A percentile compares a stretch with the other conserved stretches of the same genome.
Evolutionary conservation across 2,888 invertebrate species (phyloP).

Genomic region (Chalcosyrphus nemorum): DNA sequence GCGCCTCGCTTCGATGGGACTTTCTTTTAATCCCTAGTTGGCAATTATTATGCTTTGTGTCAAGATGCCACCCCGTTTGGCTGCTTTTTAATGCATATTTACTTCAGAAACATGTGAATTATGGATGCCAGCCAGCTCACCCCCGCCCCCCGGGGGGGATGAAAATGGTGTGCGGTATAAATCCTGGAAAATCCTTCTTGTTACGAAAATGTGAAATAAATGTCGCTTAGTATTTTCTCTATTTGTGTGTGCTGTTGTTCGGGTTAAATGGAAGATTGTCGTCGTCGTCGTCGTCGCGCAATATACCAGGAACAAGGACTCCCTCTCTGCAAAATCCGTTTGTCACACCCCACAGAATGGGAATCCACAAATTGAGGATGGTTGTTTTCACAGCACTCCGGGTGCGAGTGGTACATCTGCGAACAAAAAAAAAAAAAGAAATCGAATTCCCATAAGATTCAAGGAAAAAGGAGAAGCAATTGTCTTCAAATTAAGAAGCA

Average conservation of each 20-base stretch:
- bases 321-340: not conserved
- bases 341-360: not conserved
- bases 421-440: too few species aligned
- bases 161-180: not conserved
- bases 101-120: conserved; percentile 66
- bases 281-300: not conserved
- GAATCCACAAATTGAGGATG: not conserved
- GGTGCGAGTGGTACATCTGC: too few species aligned
- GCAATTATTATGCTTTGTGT: conserved; percentile 70
- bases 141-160: not conserved
- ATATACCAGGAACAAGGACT: not conserved
- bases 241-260: conserved; percentile 33
- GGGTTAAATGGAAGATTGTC: conserved; percentile 23
- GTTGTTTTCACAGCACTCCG: not conserved
- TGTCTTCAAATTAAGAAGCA: conserved; percentile 9
- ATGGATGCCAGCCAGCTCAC: conserved; percentile 45
- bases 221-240: conserved; percentile 55
- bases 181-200: conserved; percentile 44
- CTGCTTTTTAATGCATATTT: conserved; percentile 62
- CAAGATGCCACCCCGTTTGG: conserved; percentile 38
- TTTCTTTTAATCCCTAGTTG: conserved; percentile 60
- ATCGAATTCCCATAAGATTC: not conserved
- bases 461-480: not conserved
- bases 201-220: conserved; percentile 53
- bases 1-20: conserved; percentile 21